These are phyloP conservation scores for Argyresthia albistria DNA, from an alignment of 2,888 invertebrate genomes.

Conservation along the genomic window DNA sequence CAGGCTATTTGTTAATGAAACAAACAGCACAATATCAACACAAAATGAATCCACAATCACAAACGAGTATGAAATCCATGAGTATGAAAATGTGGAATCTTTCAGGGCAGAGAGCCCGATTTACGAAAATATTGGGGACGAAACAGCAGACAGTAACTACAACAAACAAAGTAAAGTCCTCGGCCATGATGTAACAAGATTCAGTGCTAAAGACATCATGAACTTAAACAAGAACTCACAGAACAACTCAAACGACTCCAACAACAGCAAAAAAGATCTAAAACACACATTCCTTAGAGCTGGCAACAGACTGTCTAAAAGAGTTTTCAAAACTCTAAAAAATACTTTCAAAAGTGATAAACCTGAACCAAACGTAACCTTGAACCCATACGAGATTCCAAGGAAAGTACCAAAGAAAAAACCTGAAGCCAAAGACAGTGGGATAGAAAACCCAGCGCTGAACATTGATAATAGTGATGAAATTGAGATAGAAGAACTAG, in stretches of 20 bases:
- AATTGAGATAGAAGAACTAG: constrained; percentile 50
- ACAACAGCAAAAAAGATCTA: constrained; percentile 42
- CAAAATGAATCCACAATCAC: constrained; percentile 39
- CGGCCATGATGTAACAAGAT: constrained; percentile 57
- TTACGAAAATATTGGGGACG: constrained; percentile 48
- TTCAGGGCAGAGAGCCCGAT: constrained; percentile 49
- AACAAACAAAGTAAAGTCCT: constrained; percentile 66
- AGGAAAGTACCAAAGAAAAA: constrained; percentile 45
- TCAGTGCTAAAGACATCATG: constrained; percentile 54
- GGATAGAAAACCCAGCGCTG: constrained; percentile 58
- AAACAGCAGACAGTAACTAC: constrained; percentile 21
- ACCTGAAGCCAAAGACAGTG: constrained; percentile 34
- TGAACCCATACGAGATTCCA: constrained; percentile 64
- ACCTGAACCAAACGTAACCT: constrained; percentile 29
- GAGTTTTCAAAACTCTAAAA: constrained; percentile 55
- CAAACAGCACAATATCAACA: constrained; percentile 58
- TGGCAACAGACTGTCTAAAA: constrained; percentile 53
- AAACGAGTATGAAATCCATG: constrained; percentile 29
- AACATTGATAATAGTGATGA: constrained; percentile 61
- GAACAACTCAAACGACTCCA: constrained; percentile 45
- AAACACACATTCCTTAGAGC: constrained; percentile 49
- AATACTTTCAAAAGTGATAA: constrained; percentile 60
- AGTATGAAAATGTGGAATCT: constrained; percentile 55
- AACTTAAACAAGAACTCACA: constrained; percentile 45
- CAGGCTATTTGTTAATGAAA: constrained; percentile 45